Base-by-base conservation (phyloP, 2,888 invertebrate species). In the Hyposoter didymator region DNA sequence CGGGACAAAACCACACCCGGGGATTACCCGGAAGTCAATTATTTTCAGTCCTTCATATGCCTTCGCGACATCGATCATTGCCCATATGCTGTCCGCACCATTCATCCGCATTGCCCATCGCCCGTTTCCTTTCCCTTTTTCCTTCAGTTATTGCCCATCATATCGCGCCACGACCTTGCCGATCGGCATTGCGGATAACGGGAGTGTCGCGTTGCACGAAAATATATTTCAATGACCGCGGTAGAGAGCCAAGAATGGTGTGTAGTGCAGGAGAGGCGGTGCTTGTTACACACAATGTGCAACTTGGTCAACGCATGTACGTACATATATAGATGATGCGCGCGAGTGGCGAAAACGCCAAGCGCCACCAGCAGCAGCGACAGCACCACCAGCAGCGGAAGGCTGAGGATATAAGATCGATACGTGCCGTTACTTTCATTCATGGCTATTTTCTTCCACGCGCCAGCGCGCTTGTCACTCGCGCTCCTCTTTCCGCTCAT, bases 381-480 rank as follows among this genome's bases (percentile, higher is more conserved):
- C 66, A 35, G 39, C 91, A 91, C 91, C 12, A 92, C 88, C 92
- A 91, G 90, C 90, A 89, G 19, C n/a, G 59, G 19, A 19, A 19
- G 35, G 28, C 90, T 89, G 90, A 91, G 59, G 59, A 59, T 59
- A 59, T 59, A 91, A 92, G 92, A 93, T 93, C 93, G 93, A 93
- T 93, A 93, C 90, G 91, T 89, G 90, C 47, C 35, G 55, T 88
- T 89, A 90, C 91, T 92, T 93, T 93, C 93, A 93, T 93, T 93
- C 93, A 93, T 93, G 91, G 91, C 92, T 90, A 88, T 91, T 89
- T 89, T 89, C 52, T 73, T 74, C 69, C 90, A 47, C 43, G 28
- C 45, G 43, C 69, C 45, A 19, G 69, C 69, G 69, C 28, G 19
- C 45, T 28, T 14, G 59, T 59, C 59, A 59, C 28, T 59, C 28